Evolutionary conservation across 2,797 vertebrate genomes (phyloP), one percentile per base, ranked within the genome.

Genomic region (Linurgus olivaceus): DNA sequence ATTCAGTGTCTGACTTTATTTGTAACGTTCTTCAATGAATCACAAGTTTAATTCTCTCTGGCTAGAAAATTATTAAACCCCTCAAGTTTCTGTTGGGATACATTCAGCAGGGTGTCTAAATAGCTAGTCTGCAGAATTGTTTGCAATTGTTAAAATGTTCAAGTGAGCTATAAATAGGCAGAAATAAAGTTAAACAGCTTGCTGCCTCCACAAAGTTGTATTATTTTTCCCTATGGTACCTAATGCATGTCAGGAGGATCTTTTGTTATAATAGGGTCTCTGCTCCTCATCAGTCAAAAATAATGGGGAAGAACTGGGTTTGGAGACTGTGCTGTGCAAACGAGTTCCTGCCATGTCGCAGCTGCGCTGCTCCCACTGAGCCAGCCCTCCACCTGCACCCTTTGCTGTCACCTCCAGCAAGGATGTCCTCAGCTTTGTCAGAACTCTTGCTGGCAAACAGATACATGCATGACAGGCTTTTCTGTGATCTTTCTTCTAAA

Each of bases 21-120:
- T 96, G 95, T 90, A 94, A 95, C 67, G 61, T 88, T 85, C 40
- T 78, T 20, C 55, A 67, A 44, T 96, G 94, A 97, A 66, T 95
- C 81, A 95, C n/a, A 93, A 93, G 80, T 95, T 97, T 91, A 86
- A 93, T 96, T 97, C 85, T 96, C 71, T 94, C 81, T 62, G 67
- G 35, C 61, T 88, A 94, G 78, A 97, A 96, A 95, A 97, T 96
- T 96, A 95, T 96, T 94, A 96, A 97, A 95, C 77, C 31, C 38
- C 65, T 90, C 86, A 96, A 95, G 78, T 94, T 97, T 95, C 95
- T 96, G 51, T 97, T 96, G 93, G 87, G 87, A 93, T 96, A 48
- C 63, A 68, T 96, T 96, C 93, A 96, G 86, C 63, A 91, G 61
- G 67, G 31, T 80, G 54, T 86, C 97, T 94, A 97, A 97, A 94